Conservation (phyloP, 2,888 invertebrate species). For the Drosophila prostipennis region DNA sequence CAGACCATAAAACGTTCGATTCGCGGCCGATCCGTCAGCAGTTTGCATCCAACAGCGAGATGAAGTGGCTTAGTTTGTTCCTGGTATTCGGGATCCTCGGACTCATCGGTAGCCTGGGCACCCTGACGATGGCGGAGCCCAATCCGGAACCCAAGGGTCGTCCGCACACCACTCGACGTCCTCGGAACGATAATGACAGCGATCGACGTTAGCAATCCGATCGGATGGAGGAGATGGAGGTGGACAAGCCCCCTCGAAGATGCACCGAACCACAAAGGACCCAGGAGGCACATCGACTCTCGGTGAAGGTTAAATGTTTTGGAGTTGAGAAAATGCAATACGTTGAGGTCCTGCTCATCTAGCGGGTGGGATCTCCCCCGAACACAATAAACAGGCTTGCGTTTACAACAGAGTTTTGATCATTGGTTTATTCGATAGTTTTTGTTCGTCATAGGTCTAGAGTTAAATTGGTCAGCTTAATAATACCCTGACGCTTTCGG, state of each 20-base stretch:
- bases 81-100: conserved; percentile 79
- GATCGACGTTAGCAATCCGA: conserved; percentile 72
- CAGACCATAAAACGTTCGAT: conserved; percentile 54
- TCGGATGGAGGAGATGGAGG: conserved; percentile 6
- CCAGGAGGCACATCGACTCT: conserved; percentile 49
- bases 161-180: conserved; percentile 80
- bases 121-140: conserved; percentile 73
- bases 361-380: conserved; percentile 18
- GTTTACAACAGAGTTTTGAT: conserved; percentile 47
- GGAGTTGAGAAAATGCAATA: conserved; percentile 71
- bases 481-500: conserved; percentile 41
- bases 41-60: conserved; percentile 47
- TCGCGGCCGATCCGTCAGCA: conserved; percentile 32
- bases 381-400: conserved; percentile 22
- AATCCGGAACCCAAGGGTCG: conserved; percentile 80
- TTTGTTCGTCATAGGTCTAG: conserved; percentile 55
- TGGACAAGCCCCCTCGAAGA: background rate
- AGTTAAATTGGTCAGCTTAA: conserved; percentile 79
- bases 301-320: conserved; percentile 74
- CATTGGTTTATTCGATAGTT: conserved; percentile 67
- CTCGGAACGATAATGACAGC: conserved; percentile 63
- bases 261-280: conserved; percentile 49
- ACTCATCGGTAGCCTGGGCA: conserved; percentile 73
- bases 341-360: conserved; percentile 76
- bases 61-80: conserved; percentile 81